Evolutionary conservation across 2,113 vertebrate species (phyloP), one percentile per base, ranked within the genome.

Genomic region (Xenopus tropicalis): DNA sequence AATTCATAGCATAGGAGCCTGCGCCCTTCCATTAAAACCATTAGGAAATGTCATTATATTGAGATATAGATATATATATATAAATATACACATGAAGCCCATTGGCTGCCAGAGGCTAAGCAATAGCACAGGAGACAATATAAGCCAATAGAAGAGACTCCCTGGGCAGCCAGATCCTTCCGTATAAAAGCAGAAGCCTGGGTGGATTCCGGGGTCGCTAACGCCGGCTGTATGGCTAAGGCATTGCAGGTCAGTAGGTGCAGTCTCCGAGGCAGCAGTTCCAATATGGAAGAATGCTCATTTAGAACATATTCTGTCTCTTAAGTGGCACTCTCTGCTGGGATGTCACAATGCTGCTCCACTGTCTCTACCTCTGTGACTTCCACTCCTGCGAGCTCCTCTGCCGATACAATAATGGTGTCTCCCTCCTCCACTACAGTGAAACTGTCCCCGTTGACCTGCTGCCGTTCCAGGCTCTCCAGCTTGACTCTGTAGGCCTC

Each of bases 401-500:
- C 89, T 0, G 89, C 87, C 56, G 91, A 86, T 54, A 92, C 83
- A 17, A 90, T 81, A 3, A 92, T 86, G 0, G 88, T 78, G 7
- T 81, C 78, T 62, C 83, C 84, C 3, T 79, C 82, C 19, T 87
- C 86, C 0, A 88, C 85, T 0, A 85, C 51, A 0, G 72, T 22
- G 12, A 72, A 71, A 3, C 75, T 72, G 0, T 66, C 74, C 14
- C 71, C 83, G 3, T 81, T 83, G 80, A 83, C 82, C 78, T 91
- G 92, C 4, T 80, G 88, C 8, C 83, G 80, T 8, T 81, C 81
- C 86, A 96, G 91, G 77, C 93, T 93, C 78, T 92, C 94, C 77
- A 96, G 86, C 64, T 81, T 86, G 56, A 92, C 85, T 14, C 93
- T 90, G 78, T 92, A 96, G 69, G 84, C 83, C 78, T 96, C 93